Evolutionary conservation across 1,140 invertebrate species (phyloP), one percentile per base, ranked within the genome.

Genomic region (Zaprionus camerounensis): DNA sequence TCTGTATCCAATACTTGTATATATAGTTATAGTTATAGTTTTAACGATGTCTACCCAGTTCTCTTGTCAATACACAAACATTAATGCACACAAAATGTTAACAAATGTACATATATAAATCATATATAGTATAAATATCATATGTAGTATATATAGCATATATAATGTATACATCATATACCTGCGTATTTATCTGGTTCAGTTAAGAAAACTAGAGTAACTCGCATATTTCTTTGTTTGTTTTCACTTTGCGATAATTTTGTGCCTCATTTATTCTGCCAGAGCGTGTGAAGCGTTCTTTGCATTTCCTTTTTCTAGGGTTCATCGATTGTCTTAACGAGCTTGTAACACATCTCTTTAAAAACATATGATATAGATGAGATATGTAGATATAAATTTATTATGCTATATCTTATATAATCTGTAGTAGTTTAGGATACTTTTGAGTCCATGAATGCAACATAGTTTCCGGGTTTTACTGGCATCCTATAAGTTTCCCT

Each of bases 211-310:
- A 51, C 46, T 51, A 13, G 20, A 51, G 20, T 51, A 24, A 24
- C 12, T 51, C 46, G 46, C 20, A 51, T 51, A 51, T 24, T 51
- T 67, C 17, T 44, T 15, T 22, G 13, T 53, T 59, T 51, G 28
- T 34, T 34, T 51, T 49, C 17, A 13, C 13, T 46, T 26, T 64
- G 11, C 31, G 34, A 17, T 51, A 17, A 36, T 44, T 55, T 51
- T 51, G 22, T 49, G 49, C 12, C 51, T 65, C 31, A 65, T 65
- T 55, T 65, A 55, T 46, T 55, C 34, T 24, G 44, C 15, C 49
- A n/a, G 1, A 24, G 46, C 41, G 41, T 20, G 24, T 44, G 59
- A 62, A 28, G 28, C 20, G 31, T 49, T 63, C 3, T 28, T 6
- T 38, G 20, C 13, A 38, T n/a, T 6, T 26, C 5, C 1, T 2